A percentile compares a stretch with the other conserved stretches of the same genome.
Evolutionary conservation across 2,113 vertebrate species (phyloP).

Genomic region (Bothrops jararaca): DNA sequence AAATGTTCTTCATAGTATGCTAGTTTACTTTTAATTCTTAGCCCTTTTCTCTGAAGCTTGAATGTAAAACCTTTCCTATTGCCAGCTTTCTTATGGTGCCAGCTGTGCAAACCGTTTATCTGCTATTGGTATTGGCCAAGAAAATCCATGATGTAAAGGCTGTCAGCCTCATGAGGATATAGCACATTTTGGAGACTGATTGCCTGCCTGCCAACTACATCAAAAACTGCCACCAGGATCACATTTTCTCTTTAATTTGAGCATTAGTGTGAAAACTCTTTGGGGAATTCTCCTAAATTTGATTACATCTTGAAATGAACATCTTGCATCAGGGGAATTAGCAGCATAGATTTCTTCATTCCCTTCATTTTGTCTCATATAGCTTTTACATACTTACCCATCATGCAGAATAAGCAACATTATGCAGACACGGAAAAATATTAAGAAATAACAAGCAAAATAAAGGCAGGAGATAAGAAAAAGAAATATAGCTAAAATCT

Average conservation of each 20-base stretch:
- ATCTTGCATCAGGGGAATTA: not conserved
- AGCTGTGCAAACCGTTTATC: not conserved
- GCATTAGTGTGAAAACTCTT: not conserved
- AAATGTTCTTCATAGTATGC: not conserved
- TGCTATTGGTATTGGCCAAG: not conserved
- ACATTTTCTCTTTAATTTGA: not conserved
- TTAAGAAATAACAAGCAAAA: not conserved
- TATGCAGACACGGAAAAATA: not conserved
- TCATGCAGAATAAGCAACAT: not conserved
- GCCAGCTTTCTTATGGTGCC: not conserved
- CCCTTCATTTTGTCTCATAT: fast-evolving
- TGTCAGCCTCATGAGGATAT: not conserved
- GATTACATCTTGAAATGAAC: constrained; percentile 20
- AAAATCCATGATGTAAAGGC: not conserved
- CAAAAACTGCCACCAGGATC: not conserved
- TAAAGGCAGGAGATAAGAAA: not conserved
- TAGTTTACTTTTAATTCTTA: not conserved
- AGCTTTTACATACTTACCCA: not conserved
- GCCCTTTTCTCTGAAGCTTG: not conserved
- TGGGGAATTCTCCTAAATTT: constrained; percentile 13
- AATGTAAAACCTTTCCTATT: not conserved
- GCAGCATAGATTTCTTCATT: not conserved
- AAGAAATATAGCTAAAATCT: not conserved
- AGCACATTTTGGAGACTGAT: not conserved
- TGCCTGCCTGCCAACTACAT: not conserved